Evolutionary conservation across 1,140 invertebrate genomes (phyloP).

Genomic region (Calliphora vicina): DNA sequence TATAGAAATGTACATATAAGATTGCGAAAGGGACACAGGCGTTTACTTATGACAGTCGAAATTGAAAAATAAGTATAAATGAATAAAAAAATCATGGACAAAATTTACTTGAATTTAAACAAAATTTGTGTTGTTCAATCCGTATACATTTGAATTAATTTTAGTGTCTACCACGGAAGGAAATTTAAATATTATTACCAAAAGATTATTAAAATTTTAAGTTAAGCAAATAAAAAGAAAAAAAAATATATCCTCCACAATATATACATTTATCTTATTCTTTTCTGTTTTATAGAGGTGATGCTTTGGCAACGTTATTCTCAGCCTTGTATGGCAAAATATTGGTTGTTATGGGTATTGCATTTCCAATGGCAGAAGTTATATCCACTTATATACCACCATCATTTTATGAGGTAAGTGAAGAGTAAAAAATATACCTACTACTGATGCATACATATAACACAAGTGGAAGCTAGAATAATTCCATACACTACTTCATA

Average conservation of each 20-base stretch:
- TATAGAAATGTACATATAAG: too few species aligned
- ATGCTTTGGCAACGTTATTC: conserved; percentile 76
- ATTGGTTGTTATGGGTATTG: conserved; percentile 90
- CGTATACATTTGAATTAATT: too few species aligned
- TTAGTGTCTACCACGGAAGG: not conserved
- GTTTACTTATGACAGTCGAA: too few species aligned
- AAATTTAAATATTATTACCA: not conserved
- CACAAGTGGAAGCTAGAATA: not conserved
- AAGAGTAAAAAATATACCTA: not conserved
- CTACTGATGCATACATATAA: not conserved
- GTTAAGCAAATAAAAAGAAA: not conserved
- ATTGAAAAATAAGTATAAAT: too few species aligned
- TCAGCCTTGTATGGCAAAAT: conserved; percentile 94
- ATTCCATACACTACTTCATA: too few species aligned
- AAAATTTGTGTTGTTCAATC: too few species aligned
- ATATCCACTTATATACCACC: conserved; percentile 91
- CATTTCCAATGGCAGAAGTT: conserved; percentile 92
- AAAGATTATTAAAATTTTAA: not conserved
- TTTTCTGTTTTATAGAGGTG: conserved; percentile 46
- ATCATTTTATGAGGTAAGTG: conserved; percentile 83
- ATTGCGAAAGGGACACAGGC: too few species aligned
- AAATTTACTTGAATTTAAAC: too few species aligned
- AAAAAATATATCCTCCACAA: not conserved
- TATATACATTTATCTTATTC: not conserved
- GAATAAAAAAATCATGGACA: too few species aligned